These are phyloP conservation scores for Cyprinella venusta DNA, from an alignment of 2,797 vertebrate species.

Conservation along the genomic window DNA sequence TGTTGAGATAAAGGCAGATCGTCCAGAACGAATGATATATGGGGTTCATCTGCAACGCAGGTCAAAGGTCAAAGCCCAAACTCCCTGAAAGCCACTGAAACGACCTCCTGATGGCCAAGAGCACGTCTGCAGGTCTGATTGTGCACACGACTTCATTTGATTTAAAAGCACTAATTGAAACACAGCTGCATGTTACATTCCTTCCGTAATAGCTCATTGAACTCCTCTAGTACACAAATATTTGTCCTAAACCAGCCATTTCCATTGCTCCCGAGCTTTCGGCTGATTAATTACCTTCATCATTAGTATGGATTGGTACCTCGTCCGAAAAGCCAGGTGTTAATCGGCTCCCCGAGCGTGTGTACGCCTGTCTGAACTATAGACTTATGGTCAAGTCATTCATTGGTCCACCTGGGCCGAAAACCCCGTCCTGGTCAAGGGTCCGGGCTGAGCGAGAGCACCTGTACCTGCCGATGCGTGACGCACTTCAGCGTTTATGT, in stretches of 20 bases:
- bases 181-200: slow-evolving; percentile 16
- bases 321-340: slow-evolving; percentile 59
- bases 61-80: slow-evolving; percentile 41
- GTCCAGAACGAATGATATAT: slow-evolving; percentile 38
- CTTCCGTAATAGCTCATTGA: slow-evolving; percentile 37
- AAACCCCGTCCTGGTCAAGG: slow-evolving; percentile 45
- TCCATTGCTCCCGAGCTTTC: slow-evolving; percentile 44
- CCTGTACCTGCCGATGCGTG: slow-evolving; percentile 66
- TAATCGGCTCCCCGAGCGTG: slow-evolving; percentile 39
- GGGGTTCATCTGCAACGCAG: slow-evolving; percentile 25
- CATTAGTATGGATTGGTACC: slow-evolving; percentile 48
- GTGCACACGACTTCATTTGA: background rate
- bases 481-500: slow-evolving; percentile 60
- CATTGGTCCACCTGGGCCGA: slow-evolving; percentile 47
- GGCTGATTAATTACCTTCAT: slow-evolving; percentile 56
- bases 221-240: slow-evolving; percentile 19
- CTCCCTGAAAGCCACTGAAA: slow-evolving; percentile 27
- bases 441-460: slow-evolving; percentile 63
- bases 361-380: slow-evolving; percentile 11
- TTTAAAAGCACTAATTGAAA: slow-evolving; percentile 8
- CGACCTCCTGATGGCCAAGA: slow-evolving; percentile 16
- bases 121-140: background rate
- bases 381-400: slow-evolving; percentile 25
- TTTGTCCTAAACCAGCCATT: slow-evolving; percentile 40
- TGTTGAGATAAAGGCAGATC: slow-evolving; percentile 29